Evolutionary conservation across 1,140 invertebrate genomes (phyloP).

Genomic region (Nymphalis io): DNA sequence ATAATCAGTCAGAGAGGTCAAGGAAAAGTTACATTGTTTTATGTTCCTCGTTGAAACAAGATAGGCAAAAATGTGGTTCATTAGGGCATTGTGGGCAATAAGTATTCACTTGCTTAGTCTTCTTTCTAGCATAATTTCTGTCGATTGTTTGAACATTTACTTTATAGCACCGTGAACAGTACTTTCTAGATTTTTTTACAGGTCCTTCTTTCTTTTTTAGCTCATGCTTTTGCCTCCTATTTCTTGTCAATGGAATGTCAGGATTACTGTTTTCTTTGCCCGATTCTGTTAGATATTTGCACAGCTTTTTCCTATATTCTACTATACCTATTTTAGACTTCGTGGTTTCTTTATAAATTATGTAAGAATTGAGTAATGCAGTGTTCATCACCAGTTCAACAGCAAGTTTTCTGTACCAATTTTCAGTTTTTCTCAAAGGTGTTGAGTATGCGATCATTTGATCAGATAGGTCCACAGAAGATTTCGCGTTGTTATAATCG

Average conservation of each 20-base stretch:
- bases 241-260: slow-evolving; percentile 10
- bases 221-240: slow-evolving; percentile 28
- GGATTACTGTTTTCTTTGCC: slow-evolving; percentile 19
- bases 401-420: slow-evolving; percentile 53
- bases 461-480: slow-evolving; percentile 60
- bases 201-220: slow-evolving; percentile 27
- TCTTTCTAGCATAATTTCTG: slow-evolving; percentile 35
- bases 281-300: slow-evolving; percentile 1
- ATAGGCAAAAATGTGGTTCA: too few relatives aligned
- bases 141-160: slow-evolving; percentile 36
- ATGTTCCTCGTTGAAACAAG: too few relatives aligned
- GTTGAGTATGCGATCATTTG: slow-evolving; percentile 59
- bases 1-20: too few relatives aligned
- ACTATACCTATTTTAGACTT: not conserved
- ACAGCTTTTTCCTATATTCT: not conserved
- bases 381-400: slow-evolving; percentile 57
- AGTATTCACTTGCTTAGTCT: slow-evolving; percentile 31
- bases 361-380: slow-evolving; percentile 5
- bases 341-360: not conserved
- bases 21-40: too few relatives aligned
- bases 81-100: too few relatives aligned
- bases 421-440: not conserved
- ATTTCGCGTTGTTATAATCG: slow-evolving; percentile 65
- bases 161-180: slow-evolving; percentile 29
- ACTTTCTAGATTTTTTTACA: slow-evolving; percentile 12